Conservation (phyloP, 2,113 vertebrate species). For the Neolamprologus tretocephalus region DNA sequence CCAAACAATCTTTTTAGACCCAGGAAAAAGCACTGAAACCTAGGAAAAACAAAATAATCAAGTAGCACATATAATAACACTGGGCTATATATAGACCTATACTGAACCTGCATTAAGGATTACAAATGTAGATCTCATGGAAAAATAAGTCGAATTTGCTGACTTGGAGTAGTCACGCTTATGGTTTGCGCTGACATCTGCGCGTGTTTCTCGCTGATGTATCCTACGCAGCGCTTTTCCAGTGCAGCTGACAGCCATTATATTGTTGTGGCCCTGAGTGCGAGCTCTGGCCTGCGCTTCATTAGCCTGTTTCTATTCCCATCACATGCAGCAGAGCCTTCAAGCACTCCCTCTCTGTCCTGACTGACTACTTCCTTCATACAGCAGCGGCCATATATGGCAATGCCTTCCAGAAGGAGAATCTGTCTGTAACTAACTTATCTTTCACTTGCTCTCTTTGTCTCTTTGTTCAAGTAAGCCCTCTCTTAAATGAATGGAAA, state of each 20-base stretch:
- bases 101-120: not conserved
- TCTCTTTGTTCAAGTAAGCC: not conserved
- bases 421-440: not conserved
- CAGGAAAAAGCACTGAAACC: not conserved
- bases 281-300: not conserved
- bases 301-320: not conserved
- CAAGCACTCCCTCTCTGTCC: constrained; percentile 1
- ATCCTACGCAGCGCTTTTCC: not conserved
- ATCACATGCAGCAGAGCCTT: not conserved
- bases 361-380: constrained; percentile 18
- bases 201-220: not conserved
- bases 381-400: constrained; percentile 51
- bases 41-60: not conserved
- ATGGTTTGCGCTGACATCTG: not conserved
- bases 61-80: not conserved
- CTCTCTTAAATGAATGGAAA: constrained; percentile 4
- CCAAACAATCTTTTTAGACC: not conserved
- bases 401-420: not conserved
- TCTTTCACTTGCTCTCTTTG: not conserved
- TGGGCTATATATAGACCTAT: not conserved
- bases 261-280: not conserved
- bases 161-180: not conserved
- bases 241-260: not conserved
- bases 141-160: not conserved
- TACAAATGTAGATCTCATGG: not conserved